Evolutionary conservation across 1,140 invertebrate species (phyloP).

Genomic region (Cydia splendana): DNA sequence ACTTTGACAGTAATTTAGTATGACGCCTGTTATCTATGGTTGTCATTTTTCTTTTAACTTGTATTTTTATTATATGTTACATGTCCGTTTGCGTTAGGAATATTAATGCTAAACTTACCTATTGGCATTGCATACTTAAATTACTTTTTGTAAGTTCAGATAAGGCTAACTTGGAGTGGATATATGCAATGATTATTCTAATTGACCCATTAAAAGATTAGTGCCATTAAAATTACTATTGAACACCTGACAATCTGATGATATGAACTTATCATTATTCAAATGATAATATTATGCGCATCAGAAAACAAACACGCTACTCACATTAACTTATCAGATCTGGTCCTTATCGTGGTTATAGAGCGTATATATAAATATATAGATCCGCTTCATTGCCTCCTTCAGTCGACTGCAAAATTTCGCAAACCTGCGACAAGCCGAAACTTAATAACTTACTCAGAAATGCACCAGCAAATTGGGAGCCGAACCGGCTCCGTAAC

Average conservation of each 20-base stretch:
- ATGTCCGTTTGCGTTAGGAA: too few relatives aligned
- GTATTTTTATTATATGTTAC: too few relatives aligned
- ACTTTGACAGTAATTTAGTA: background rate
- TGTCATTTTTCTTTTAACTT: background rate
- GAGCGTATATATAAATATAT: conserved; percentile 14
- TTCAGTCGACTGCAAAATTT: conserved; percentile 70
- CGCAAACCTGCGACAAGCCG: conserved; percentile 75
- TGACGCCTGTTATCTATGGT: background rate
- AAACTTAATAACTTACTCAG: conserved; percentile 80
- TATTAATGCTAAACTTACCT: too few relatives aligned
- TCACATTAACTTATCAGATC: conserved; percentile 13
- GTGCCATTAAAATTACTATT: background rate
- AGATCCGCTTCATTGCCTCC: conserved; percentile 36
- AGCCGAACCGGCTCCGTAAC: conserved; percentile 75
- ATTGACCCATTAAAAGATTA: background rate
- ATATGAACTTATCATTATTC: conserved; percentile 10
- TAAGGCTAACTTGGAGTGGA: background rate
- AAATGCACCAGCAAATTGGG: conserved; percentile 77
- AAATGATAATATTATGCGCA: conserved; percentile 21
- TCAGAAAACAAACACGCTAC: conserved; percentile 16
- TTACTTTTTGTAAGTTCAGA: background rate
- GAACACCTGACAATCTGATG: background rate
- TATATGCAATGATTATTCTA: background rate
- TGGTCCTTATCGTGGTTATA: background rate
- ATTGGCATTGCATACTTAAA: too few relatives aligned